Evolutionary conservation across 2,888 invertebrate species (phyloP), one percentile per base, ranked within the genome.

Genomic region (Pachymerium ferrugineum): DNA sequence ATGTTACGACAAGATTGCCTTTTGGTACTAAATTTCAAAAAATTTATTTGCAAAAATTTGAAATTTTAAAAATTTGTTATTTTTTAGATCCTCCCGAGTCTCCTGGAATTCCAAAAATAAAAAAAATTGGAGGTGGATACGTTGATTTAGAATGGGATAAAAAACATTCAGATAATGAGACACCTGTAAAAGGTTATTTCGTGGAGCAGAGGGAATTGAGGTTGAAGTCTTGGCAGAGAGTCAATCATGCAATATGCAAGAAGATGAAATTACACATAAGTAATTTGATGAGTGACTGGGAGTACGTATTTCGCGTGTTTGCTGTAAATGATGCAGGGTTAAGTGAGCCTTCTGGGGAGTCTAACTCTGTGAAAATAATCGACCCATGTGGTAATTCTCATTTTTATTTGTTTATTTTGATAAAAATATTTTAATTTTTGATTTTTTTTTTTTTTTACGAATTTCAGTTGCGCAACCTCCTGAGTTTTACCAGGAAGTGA

Each of bases 131-230:
- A 76, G 94, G 94, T 70, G 97, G 99, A 83, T 99, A 97, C 84
- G 98, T 96, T 28, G 95, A 97, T 81, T 87, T 99, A 73, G 90
- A 92, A 82, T 99, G 99, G 99, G 89, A 89, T 33, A 94, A 92
- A 83, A 99, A 99, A 0, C 89, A 89, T 79, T 89, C 87, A 76
- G 99, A 99, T 82, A 99, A 99, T 73, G 99, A 99, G 42, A 88
- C 97, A 28, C 89, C 94, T 79, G 90, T 99, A 78, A 93, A 94
- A 83, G 98, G 99, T n/a, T 99, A 99, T 86, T 96, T 95, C 93
- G 89, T 99, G 74, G 99, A 99, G 83, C 98, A 98, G 82, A 91
- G 94, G 77, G 98, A 99, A 84, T 62, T 35, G n/a, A 72, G 74
- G 33, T 88, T 90, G 73, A 86, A 88, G 47, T 89, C 92, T 75